These are phyloP conservation scores for Bombus sylvicola DNA, from an alignment of 1,140 invertebrate genomes.

Conservation along the genomic window DNA sequence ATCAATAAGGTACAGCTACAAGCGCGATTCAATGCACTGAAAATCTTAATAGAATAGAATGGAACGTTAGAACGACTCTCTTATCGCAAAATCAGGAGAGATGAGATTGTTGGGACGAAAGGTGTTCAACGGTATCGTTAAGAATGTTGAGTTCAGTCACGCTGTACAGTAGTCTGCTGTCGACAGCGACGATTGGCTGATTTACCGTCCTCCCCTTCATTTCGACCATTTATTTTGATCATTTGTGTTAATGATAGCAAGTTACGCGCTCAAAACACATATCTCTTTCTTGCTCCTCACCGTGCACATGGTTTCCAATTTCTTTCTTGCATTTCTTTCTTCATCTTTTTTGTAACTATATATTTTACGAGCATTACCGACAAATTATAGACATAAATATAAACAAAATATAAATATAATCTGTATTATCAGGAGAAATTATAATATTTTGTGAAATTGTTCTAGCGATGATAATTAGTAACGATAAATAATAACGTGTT, in stretches of 20 bases:
- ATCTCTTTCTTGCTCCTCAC: neutral
- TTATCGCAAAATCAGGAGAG: slow-evolving; percentile 54
- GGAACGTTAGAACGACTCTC: slow-evolving; percentile 25
- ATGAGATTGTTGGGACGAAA: slow-evolving; percentile 29
- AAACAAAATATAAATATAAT: neutral
- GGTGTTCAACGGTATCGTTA: slow-evolving; percentile 42
- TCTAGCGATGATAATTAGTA: neutral
- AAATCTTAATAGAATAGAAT: neutral
- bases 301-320: neutral
- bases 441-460: neutral
- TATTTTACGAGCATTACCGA: neutral
- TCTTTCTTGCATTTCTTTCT: neutral
- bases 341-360: neutral
- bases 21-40: neutral
- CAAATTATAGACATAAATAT: neutral
- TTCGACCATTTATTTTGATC: neutral
- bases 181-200: slow-evolving; percentile 12
- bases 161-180: slow-evolving; percentile 9
- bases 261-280: neutral
- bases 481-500: neutral
- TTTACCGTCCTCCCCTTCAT: neutral
- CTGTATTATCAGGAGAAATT: neutral
- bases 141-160: slow-evolving; percentile 51
- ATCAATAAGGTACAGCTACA: neutral
- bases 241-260: neutral